A percentile compares a stretch with the other conserved stretches of the same genome.
Conservation (phyloP, 2,113 vertebrate species). For the Syngnathus floridae region DNA sequence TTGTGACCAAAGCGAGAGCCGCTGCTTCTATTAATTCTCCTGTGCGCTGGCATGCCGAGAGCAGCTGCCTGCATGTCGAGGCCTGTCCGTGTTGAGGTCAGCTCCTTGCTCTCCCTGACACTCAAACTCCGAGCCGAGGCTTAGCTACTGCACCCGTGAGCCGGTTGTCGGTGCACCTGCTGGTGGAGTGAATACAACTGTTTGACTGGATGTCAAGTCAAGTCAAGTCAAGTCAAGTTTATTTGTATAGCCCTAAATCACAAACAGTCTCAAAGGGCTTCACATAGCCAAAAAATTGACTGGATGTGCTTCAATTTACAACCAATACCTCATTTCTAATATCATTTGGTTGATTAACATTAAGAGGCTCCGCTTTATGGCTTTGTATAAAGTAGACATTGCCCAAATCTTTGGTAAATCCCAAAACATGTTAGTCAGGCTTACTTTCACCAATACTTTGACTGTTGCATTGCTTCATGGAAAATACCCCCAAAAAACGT, state of each 20-base stretch:
- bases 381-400: background rate
- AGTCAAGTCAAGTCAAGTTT: no score
- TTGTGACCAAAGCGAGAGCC: constrained; percentile 52
- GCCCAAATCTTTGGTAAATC: background rate
- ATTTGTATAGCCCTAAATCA: no score
- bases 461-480: background rate
- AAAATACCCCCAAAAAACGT: background rate
- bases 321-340: no score
- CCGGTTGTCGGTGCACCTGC: background rate
- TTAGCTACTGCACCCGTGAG: constrained; percentile 3
- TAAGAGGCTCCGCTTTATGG: background rate
- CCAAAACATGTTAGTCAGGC: background rate
- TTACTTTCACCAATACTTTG: background rate
- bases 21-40: constrained; percentile 65
- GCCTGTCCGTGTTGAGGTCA: constrained; percentile 50
- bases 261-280: no score
- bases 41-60: constrained; percentile 48
- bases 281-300: no score
- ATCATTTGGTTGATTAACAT: background rate
- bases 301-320: background rate
- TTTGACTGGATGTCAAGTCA: no score
- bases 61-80: constrained; percentile 61
- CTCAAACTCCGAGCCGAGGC: constrained; percentile 34
- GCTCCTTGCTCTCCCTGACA: constrained; percentile 43
- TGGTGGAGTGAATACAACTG: constrained; percentile 10